Base-by-base conservation (phyloP, 1,140 invertebrate species). In the Papilio polytes region DNA sequence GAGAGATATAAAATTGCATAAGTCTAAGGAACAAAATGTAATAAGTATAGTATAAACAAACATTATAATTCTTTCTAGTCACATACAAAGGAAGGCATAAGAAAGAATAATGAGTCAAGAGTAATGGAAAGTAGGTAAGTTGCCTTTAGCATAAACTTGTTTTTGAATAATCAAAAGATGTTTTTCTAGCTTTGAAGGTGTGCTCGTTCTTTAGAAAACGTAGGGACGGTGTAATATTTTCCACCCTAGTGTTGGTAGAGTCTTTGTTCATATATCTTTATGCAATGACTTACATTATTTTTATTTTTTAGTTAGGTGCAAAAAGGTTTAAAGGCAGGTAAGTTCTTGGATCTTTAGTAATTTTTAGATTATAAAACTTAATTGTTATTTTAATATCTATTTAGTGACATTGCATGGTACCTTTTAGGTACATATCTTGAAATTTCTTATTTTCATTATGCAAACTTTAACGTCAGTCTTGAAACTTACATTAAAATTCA, bases 91-190 rank as follows among this genome's bases (percentile, higher is more conserved):
- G 12, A 70, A 70, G 59, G 20, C 26, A 36, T 31, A 70, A 31
- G 26, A 70, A 70, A 70, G 63, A 70, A 70, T 70, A 70, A 70
- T 31, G 26, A 70, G 63, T 70, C 26, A 70, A 70, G 63, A 70
- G 26, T 13, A 70, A 70, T 26, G 63, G 26, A 70, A 70, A 70
- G 63, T 70, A 70, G 63, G 63, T 70, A 70, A 66, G 63, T 66
- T 66, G 59, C 59, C 59, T 63, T 63, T 26, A 70, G 63, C 63
- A 15, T 31, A 70, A 70, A 70, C 63, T 70, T 70, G 63, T 70
- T 70, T 70, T 70, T 70, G 22, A 70, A 15, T 70, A 70, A 70
- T 70, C 63, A 70, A 70, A 70, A 70, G 63, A 70, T 70, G 63
- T 70, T 70, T 70, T 70, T 70, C 26, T 70, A 70, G 10, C 63